Evolutionary conservation across 2,888 invertebrate species (phyloP).

Genomic region (Caenorhabditis sp.): DNA sequence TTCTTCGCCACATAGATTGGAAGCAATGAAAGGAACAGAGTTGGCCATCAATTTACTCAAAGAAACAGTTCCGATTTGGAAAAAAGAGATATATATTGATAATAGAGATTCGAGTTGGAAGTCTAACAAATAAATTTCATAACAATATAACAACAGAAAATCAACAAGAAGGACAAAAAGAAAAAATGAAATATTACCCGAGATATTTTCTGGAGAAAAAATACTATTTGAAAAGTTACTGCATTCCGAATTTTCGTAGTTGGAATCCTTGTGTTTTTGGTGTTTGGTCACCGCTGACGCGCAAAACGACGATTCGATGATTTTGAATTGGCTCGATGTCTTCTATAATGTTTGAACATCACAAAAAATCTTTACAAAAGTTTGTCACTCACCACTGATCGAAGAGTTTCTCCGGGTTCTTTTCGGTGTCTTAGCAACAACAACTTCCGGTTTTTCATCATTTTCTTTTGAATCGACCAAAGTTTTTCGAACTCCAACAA

Average conservation of each 20-base stretch:
- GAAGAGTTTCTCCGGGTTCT: conserved; percentile 5
- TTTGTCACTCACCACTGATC: background rate
- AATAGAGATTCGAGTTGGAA: conserved; percentile 21
- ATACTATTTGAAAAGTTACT: conserved; percentile 18
- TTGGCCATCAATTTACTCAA: conserved; percentile 63
- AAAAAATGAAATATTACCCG: background rate
- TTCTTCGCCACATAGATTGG: conserved; percentile 62
- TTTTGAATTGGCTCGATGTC: background rate
- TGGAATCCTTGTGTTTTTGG: conserved; percentile 41
- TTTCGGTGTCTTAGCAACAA: background rate
- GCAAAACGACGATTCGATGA: conserved; percentile 14
- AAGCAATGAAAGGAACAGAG: conserved; percentile 63
- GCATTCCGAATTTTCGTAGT: conserved; percentile 44
- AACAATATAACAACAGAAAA: background rate
- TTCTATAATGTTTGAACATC: conserved; percentile 2
- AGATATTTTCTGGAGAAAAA: background rate
- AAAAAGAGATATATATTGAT: conserved; percentile 49
- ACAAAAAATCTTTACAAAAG: background rate
- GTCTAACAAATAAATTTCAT: background rate
- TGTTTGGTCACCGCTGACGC: conserved; percentile 9
- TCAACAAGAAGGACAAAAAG: background rate
- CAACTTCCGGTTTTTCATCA: background rate
- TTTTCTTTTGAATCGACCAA: background rate
- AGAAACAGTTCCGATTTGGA: conserved; percentile 65
- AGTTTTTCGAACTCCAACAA: conserved; percentile 10